phyloP scores from a whole-genome alignment of 1,140 invertebrate species.

The Cotesia chilonis region DNA sequence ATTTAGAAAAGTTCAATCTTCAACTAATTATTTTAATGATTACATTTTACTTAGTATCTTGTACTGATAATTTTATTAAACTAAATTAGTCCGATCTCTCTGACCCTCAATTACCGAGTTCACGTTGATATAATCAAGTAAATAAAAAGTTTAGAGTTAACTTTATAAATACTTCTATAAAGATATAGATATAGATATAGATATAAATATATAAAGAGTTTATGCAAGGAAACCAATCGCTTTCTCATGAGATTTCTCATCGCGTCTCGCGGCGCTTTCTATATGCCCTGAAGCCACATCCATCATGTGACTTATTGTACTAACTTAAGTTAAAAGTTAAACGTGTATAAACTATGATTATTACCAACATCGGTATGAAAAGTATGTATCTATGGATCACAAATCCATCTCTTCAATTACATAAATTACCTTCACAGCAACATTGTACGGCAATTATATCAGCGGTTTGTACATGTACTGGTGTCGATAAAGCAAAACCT shows the following conservation, averaged over 20 bases:
- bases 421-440: neutral
- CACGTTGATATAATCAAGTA: too few relatives aligned
- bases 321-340: too few relatives aligned
- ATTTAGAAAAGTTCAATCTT: too few relatives aligned
- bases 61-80: too few relatives aligned
- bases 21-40: too few relatives aligned
- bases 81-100: too few relatives aligned
- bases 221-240: slow-evolving; percentile 45
- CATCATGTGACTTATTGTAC: slow-evolving; percentile 9
- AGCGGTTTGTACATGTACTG: neutral
- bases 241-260: slow-evolving; percentile 47
- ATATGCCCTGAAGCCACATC: neutral
- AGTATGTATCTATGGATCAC: neutral
- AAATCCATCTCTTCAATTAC: slow-evolving; percentile 8
- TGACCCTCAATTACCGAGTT: too few relatives aligned
- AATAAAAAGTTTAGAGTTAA: too few relatives aligned
- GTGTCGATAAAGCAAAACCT: slow-evolving; percentile 6
- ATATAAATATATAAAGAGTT: slow-evolving; percentile 1
- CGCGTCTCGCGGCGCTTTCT: slow-evolving; percentile 37
- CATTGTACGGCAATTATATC: slow-evolving; percentile 4
- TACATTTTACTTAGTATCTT: too few relatives aligned
- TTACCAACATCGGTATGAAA: too few relatives aligned
- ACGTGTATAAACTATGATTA: too few relatives aligned
- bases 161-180: too few relatives aligned
- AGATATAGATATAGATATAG: neutral